Conservation (phyloP, 2,888 invertebrate species). For the Diarsia brunnea region DNA sequence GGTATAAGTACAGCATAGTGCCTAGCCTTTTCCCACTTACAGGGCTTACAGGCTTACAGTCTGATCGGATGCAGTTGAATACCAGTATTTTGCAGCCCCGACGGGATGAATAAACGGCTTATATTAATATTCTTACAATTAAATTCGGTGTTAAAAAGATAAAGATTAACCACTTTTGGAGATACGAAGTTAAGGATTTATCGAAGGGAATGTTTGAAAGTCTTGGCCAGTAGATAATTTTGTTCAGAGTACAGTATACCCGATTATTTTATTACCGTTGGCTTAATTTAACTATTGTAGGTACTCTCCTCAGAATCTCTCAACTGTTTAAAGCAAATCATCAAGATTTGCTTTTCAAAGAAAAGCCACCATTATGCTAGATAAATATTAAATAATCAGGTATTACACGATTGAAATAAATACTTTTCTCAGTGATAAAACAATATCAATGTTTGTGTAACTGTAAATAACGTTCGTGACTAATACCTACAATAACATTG, state of each 20-base stretch:
- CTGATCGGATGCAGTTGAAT: no score
- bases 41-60: no score
- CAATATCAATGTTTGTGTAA: background rate
- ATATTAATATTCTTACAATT: constrained; percentile 15
- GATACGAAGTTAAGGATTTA: constrained; percentile 19
- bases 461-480: constrained; percentile 5
- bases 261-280: background rate
- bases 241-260: background rate
- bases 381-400: background rate
- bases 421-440: background rate
- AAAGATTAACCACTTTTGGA: constrained; percentile 11
- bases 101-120: no score
- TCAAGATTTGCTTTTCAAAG: background rate
- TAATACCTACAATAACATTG: constrained; percentile 4
- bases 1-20: no score
- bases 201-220: constrained; percentile 3
- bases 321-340: no score
- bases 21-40: no score
- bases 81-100: no score
- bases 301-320: no score
- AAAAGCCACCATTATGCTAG: background rate
- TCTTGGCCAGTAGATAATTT: constrained; percentile 12
- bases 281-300: background rate
- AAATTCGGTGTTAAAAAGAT: constrained; percentile 22
- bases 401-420: background rate